Percentiles rank a stretch among this genome's conserved stretches.
Conservation (phyloP, 92 coral and sea anemone species). For the Zoanthus sansibaricus region DNA sequence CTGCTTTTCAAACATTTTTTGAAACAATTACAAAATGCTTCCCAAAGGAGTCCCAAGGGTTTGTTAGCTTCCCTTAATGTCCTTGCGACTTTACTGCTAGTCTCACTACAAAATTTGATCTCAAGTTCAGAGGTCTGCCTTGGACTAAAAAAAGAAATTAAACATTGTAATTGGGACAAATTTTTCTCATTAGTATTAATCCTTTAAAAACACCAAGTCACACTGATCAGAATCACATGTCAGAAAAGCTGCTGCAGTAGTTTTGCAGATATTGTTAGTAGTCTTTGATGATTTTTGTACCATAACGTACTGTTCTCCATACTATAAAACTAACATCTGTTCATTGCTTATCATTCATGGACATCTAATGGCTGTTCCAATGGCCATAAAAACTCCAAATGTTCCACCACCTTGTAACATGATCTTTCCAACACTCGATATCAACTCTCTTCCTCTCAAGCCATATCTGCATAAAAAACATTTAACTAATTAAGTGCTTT, state of each 20-base stretch:
- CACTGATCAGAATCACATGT: not conserved
- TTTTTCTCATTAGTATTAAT: not conserved
- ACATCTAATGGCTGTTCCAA: conserved; percentile 98
- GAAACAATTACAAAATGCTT: too few species aligned
- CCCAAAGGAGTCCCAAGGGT: too few species aligned
- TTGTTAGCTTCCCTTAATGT: too few species aligned
- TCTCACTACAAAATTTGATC: not conserved
- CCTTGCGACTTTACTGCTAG: not conserved
- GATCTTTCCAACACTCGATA: conserved; percentile 90
- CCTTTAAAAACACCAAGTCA: not conserved
- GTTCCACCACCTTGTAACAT: conserved; percentile 99
- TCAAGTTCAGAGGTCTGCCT: not conserved
- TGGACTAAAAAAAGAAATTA: not conserved
- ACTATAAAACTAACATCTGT: not conserved
- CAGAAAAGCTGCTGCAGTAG: not conserved
- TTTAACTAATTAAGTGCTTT: not conserved
- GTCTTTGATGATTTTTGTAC: not conserved
- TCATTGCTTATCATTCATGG: not conserved
- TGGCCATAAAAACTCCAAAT: conserved; percentile 98
- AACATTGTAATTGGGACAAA: not conserved
- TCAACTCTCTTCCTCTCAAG: conserved; percentile 91
- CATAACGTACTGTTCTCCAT: not conserved
- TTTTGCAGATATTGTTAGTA: not conserved
- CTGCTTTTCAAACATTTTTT: too few species aligned
- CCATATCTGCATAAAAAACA: conserved; percentile 74